A percentile compares a stretch with the other conserved stretches of the same genome.
Evolutionary conservation across 2,888 invertebrate genomes (phyloP).

Genomic region (Drosophila koepferae): DNA sequence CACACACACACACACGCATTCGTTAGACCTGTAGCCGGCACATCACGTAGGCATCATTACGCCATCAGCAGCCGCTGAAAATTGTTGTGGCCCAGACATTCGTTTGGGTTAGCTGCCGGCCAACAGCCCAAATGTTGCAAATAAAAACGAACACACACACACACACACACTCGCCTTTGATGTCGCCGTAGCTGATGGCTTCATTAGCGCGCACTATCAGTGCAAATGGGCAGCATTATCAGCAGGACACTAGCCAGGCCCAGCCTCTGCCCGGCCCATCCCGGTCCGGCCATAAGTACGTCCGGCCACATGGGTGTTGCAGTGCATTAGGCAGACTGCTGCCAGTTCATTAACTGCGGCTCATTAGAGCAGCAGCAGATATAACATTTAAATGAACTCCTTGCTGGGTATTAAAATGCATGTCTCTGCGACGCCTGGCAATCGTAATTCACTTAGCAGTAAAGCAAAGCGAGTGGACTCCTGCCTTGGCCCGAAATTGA

Average conservation of each 20-base stretch:
- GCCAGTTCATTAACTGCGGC: slow-evolving; percentile 76
- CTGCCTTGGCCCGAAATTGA: slow-evolving; percentile 56
- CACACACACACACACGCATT: slow-evolving; percentile 32
- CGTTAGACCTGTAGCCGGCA: slow-evolving; percentile 60
- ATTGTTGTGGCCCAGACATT: slow-evolving; percentile 19
- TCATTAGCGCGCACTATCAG: slow-evolving; percentile 78
- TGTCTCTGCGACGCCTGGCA: slow-evolving; percentile 11
- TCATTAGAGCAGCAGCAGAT: slow-evolving; percentile 63
- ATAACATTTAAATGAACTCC: slow-evolving; percentile 54
- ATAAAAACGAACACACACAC: slow-evolving; percentile 51
- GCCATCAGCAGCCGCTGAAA: slow-evolving; percentile 57
- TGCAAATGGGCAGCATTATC: slow-evolving; percentile 67
- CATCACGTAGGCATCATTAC: slow-evolving; percentile 80
- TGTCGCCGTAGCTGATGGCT: slow-evolving; percentile 72
- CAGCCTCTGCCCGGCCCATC: neutral
- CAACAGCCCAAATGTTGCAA: slow-evolving; percentile 50
- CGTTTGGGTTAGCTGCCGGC: slow-evolving; percentile 20
- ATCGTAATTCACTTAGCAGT: slow-evolving; percentile 56
- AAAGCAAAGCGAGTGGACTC: neutral
- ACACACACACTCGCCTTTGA: slow-evolving; percentile 45
- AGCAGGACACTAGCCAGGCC: slow-evolving; percentile 12
- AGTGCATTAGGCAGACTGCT: slow-evolving; percentile 69
- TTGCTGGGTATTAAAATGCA: slow-evolving; percentile 46
- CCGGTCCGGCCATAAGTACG: slow-evolving; percentile 32
- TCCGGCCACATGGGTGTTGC: slow-evolving; percentile 55